These are phyloP conservation scores for Onychorhynchus coronatus DNA, from an alignment of 2,113 vertebrate genomes.

Conservation along the genomic window DNA sequence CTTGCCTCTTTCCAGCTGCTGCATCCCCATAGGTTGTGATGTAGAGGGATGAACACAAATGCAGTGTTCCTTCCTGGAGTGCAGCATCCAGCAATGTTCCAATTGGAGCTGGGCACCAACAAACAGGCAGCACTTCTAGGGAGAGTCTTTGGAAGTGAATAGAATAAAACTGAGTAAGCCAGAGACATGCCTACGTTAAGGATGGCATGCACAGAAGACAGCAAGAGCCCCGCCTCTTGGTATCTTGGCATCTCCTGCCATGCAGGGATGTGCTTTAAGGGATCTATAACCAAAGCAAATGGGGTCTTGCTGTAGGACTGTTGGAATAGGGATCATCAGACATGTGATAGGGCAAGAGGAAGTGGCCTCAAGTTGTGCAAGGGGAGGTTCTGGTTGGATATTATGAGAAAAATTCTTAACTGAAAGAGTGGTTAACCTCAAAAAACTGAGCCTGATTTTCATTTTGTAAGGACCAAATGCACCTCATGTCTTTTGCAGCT, in stretches of 20 bases:
- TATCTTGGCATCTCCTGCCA: neutral
- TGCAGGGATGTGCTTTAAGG: neutral
- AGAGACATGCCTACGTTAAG: accelerated
- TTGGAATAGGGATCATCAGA: neutral
- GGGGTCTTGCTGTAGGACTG: neutral
- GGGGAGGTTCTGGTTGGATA: neutral
- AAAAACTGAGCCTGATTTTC: neutral
- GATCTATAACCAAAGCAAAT: neutral
- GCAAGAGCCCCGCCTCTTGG: neutral
- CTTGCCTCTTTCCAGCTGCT: neutral
- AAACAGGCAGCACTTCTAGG: neutral
- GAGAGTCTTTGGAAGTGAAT: neutral
- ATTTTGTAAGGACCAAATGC: neutral
- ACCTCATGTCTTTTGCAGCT: neutral
- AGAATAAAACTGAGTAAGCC: neutral
- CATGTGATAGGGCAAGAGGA: neutral
- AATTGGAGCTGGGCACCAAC: neutral
- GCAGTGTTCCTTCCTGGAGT: neutral
- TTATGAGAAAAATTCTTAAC: neutral
- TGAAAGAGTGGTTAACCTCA: neutral
- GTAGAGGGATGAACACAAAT: neutral
- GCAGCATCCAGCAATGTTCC: neutral
- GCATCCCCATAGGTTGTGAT: accelerated
- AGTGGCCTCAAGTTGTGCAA: neutral
- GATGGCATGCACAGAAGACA: neutral